Evolutionary conservation across 2,888 invertebrate species (phyloP), one percentile per base, ranked within the genome.

Genomic region (Zaprionus bogoriensis): DNA sequence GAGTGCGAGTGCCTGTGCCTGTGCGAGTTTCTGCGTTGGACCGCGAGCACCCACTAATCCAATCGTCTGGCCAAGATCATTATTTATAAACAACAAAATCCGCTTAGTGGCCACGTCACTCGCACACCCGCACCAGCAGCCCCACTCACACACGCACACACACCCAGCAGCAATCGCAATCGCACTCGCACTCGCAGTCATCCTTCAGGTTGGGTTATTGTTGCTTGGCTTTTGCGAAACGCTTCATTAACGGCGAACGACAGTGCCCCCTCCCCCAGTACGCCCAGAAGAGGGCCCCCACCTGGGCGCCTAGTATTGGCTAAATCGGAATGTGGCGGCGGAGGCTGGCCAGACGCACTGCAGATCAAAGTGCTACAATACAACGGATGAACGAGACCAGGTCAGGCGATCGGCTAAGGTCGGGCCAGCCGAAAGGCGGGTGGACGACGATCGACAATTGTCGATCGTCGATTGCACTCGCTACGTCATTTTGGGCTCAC

Each of bases 31-130:
- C 73, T 81, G 77, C 80, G 67, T 79, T 82, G 79, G 86, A 68
- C 62, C 59, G 66, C 85, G 79, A 73, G 67, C 74, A 77, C 80
- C 80, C 87, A 89, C 89, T 89, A 89, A 90, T 87, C 83, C 75
- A 79, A 74, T 83, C 79, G 86, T 84, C 87, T 82, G 82, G 85
- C 77, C 78, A 87, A 88, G 88, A 89, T 89, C 87, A 89, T 88
- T 90, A 89, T 89, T 89, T 89, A 89, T 89, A 89, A 89, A 72
- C 73, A 76, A 77, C 77, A 77, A 76, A 82, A 64, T 78, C 61
- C 70, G 73, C 68, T 76, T 76, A 71, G 74, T 82, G 78, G 71
- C 75, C 63, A 75, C 77, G 68, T 79, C 75, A 73, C 69, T 38
- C 59, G 55, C 66, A 70, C 69, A 46, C 67, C 50, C 27, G 4